Conservation (phyloP, 2,888 invertebrate species). For the Leucozona laternaria region DNA sequence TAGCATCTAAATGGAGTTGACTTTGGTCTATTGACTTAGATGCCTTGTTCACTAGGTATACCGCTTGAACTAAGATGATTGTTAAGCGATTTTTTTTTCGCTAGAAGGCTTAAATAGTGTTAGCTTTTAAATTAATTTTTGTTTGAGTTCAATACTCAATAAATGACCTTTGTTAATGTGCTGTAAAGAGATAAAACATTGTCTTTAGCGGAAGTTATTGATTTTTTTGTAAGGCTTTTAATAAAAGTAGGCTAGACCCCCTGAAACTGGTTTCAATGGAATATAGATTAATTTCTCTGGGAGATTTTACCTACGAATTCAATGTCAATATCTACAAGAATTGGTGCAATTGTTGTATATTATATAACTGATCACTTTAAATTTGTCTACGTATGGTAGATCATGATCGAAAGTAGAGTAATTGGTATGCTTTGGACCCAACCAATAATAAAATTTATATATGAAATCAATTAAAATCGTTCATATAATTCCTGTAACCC, state of each 20-base stretch:
- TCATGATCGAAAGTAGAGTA: background rate
- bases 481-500: too few species aligned
- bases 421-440: too few species aligned
- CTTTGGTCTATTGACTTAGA: conserved; percentile 58
- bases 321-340: background rate
- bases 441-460: too few species aligned
- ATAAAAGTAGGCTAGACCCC: background rate
- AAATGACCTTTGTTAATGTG: background rate
- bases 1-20: conserved; percentile 15
- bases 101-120: background rate
- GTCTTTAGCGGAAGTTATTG: background rate
- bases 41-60: conserved; percentile 45
- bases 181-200: background rate
- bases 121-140: background rate
- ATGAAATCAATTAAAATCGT: too few species aligned
- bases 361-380: background rate
- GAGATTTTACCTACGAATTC: background rate
- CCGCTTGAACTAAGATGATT: conserved; percentile 11
- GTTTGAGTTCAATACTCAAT: conserved; percentile 52
- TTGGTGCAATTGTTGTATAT: background rate
- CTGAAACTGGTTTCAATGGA: background rate
- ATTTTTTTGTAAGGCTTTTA: background rate
- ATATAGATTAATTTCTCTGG: background rate
- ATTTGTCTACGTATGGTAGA: background rate
- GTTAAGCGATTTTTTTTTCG: background rate